Percentiles rank a stretch among this genome's conserved stretches.
Conservation (phyloP, 2,888 invertebrate species). For the Sphinx pinastri region DNA sequence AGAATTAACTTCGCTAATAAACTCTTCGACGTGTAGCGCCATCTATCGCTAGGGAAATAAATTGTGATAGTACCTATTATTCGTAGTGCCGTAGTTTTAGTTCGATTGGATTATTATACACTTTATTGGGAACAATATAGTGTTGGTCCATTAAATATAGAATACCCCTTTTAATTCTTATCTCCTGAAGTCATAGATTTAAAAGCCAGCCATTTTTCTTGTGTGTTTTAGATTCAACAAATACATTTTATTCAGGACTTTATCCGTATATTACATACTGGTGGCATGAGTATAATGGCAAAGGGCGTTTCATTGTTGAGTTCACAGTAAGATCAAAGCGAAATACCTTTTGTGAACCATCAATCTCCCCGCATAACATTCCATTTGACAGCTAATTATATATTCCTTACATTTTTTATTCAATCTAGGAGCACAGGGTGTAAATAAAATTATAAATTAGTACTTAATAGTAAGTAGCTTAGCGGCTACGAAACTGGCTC, state of each 20-base stretch:
- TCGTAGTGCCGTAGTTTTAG: too few species aligned
- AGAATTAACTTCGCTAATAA: neutral
- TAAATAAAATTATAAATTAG: neutral
- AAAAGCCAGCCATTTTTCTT: too few species aligned
- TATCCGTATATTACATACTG: too few species aligned
- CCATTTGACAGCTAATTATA: neutral
- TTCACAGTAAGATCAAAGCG: neutral
- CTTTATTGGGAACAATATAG: too few species aligned
- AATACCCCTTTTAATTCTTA: neutral
- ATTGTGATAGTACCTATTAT: too few species aligned
- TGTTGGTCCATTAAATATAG: neutral
- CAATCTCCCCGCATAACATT: neutral
- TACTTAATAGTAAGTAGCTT: neutral
- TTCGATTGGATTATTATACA: too few species aligned
- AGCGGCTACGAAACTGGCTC: too few species aligned
- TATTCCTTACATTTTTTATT: neutral
- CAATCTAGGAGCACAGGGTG: neutral
- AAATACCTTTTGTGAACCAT: neutral
- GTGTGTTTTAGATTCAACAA: too few species aligned
- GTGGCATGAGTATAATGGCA: neutral
- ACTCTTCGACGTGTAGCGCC: constrained; percentile 2
- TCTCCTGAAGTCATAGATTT: too few species aligned
- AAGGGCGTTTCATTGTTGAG: neutral
- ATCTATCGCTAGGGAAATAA: neutral
- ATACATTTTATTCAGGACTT: too few species aligned